These are phyloP conservation scores for Halcyon badia DNA, from an alignment of 2,797 vertebrate genomes.

Conservation along the genomic window DNA sequence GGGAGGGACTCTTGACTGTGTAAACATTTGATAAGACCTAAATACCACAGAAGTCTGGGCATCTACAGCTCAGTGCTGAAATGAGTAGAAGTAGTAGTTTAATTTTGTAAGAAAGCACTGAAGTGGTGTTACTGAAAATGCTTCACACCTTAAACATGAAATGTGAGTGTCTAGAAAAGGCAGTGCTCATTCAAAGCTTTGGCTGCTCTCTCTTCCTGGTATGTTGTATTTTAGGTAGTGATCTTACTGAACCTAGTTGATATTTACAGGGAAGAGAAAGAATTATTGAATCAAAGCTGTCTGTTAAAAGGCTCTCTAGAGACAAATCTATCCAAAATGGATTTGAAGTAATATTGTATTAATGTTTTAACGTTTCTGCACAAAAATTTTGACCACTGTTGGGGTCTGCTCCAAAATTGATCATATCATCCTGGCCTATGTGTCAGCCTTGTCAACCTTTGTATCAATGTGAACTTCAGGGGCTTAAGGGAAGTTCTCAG, in stretches of 20 bases:
- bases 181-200: not conserved
- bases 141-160: not conserved
- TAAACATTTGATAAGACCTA: not conserved
- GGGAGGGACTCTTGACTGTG: not conserved
- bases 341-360: not conserved
- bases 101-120: not conserved
- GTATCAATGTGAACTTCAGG: rapidly evolving
- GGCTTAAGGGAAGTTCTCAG: not conserved
- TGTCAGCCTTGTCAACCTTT: not conserved
- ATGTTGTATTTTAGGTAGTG: not conserved
- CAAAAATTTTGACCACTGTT: not conserved
- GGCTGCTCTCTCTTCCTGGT: not conserved
- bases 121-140: not conserved
- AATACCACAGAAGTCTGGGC: not conserved
- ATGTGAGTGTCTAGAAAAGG: not conserved
- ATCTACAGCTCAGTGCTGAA: not conserved
- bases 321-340: not conserved
- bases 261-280: not conserved
- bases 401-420: not conserved
- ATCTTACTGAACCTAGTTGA: not conserved
- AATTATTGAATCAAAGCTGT: not conserved
- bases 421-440: not conserved
- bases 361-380: not conserved
- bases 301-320: not conserved
- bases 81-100: not conserved